Percentiles rank a stretch among this genome's conserved stretches.
Evolutionary conservation across 2,113 vertebrate genomes (phyloP).

Genomic region (Machaerirhynchus nigripectus): DNA sequence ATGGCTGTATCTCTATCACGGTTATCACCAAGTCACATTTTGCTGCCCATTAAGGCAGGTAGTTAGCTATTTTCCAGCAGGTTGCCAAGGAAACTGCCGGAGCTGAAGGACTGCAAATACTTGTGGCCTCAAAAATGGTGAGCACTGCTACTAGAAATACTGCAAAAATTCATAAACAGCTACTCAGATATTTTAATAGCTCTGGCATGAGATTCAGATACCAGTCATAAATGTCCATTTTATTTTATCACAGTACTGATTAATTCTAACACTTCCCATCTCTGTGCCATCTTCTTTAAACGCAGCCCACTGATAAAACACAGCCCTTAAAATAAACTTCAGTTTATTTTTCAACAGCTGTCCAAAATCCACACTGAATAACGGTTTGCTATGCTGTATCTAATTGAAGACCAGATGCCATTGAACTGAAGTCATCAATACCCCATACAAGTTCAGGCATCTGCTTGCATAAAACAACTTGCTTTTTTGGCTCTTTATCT

Average conservation of each 20-base stretch:
- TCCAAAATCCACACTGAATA: neutral
- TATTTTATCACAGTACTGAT: neutral
- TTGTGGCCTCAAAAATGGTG: neutral
- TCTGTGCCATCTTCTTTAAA: neutral
- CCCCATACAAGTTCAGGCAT: neutral
- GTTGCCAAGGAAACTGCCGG: neutral
- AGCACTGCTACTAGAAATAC: neutral
- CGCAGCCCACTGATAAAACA: neutral
- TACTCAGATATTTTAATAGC: neutral
- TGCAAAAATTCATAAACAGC: neutral
- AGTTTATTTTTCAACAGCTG: neutral
- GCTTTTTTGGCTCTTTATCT: neutral
- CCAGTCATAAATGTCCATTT: neutral
- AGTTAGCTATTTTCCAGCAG: neutral
- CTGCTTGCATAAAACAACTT: neutral
- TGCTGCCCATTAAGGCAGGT: neutral
- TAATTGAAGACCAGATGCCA: neutral
- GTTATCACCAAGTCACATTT: neutral
- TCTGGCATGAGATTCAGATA: neutral
- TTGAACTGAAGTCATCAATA: neutral
- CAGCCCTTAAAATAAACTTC: neutral
- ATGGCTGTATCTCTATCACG: neutral
- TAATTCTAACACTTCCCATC: neutral
- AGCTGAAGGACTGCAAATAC: neutral
- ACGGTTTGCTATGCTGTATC: neutral